These are phyloP conservation scores for Ctenochaetus hawaiiensis DNA, from an alignment of 2,797 vertebrate species.

Conservation along the genomic window DNA sequence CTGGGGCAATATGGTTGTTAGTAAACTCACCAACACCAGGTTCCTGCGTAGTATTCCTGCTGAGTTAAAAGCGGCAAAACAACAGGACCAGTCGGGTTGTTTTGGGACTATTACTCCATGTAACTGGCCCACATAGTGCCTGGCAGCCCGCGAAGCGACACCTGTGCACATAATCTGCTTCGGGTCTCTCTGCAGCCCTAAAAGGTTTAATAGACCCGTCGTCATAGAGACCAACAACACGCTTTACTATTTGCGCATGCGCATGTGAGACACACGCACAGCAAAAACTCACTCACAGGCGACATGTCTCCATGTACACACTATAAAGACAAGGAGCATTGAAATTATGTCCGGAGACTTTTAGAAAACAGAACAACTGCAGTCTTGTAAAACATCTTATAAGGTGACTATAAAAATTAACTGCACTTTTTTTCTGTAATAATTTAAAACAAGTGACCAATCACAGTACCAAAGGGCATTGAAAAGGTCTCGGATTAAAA, in stretches of 20 bases:
- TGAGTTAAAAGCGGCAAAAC: conserved; percentile 5
- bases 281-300: neutral
- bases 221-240: conserved; percentile 85
- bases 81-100: neutral
- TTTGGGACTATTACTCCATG: conserved; percentile 25
- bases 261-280: conserved; percentile 24
- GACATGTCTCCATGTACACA: neutral
- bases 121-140: conserved; percentile 38
- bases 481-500: neutral
- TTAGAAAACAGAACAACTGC: neutral
- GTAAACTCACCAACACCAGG: conserved; percentile 67
- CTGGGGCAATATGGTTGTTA: too few species aligned
- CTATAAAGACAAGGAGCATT: neutral
- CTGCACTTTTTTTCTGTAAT: neutral
- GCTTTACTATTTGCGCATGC: conserved; percentile 75
- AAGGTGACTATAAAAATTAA: neutral
- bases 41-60: conserved; percentile 19
- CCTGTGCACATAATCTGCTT: conserved; percentile 80
- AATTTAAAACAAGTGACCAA: neutral
- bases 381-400: too few species aligned
- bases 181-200: conserved; percentile 49
- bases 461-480: neutral
- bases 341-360: neutral
- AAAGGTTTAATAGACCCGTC: conserved; percentile 78
- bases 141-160: conserved; percentile 39